Conservation (phyloP, 2,888 invertebrate genomes). For the Lingula anatina region DNA sequence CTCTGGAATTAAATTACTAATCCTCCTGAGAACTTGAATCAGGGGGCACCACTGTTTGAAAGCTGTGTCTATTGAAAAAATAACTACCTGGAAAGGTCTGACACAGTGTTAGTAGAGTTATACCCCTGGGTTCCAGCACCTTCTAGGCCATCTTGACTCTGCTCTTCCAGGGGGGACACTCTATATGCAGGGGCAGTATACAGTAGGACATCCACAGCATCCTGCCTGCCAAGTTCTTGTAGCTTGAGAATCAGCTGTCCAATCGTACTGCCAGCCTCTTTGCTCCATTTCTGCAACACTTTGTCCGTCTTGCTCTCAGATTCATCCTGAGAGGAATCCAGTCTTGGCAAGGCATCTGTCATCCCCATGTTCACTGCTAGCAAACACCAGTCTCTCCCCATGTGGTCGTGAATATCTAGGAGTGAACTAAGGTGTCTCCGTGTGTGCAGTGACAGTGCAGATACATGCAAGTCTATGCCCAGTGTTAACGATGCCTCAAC, state of each 20-base stretch:
- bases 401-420: constrained; percentile 56
- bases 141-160: constrained; percentile 30
- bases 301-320: constrained; percentile 50
- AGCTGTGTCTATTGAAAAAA: no score
- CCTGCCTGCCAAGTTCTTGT: constrained; percentile 60
- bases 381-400: constrained; percentile 59
- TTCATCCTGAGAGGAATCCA: constrained; percentile 48
- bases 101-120: constrained; percentile 38
- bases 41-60: no score
- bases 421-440: constrained; percentile 55
- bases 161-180: constrained; percentile 29
- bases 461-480: constrained; percentile 61
- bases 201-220: constrained; percentile 60
- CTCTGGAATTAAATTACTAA: no score
- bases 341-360: constrained; percentile 56
- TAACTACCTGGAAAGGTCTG: constrained; percentile 37
- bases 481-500: constrained; percentile 53
- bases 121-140: constrained; percentile 21
- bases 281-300: constrained; percentile 56
- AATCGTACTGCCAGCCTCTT: constrained; percentile 51
- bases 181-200: constrained; percentile 48
- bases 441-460: constrained; percentile 60
- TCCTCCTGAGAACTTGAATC: no score
- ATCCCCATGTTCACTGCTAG: constrained; percentile 57
- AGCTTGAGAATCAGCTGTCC: constrained; percentile 60